These are phyloP conservation scores for Dendrocopos noguchii DNA, from an alignment of 2,113 vertebrate species.

Conservation along the genomic window DNA sequence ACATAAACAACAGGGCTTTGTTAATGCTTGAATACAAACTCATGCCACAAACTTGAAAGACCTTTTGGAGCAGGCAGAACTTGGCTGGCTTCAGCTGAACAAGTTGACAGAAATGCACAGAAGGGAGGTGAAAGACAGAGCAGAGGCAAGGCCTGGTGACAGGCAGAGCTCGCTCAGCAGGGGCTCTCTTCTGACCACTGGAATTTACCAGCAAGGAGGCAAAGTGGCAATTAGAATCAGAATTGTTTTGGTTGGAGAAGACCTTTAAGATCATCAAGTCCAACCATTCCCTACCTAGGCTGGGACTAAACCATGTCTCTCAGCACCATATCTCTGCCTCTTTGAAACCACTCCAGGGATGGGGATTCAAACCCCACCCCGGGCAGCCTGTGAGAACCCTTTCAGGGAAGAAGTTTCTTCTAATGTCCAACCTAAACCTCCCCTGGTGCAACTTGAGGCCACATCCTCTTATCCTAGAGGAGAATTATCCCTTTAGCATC, in stretches of 20 bases:
- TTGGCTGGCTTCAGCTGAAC: neutral
- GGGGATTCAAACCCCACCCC: too few relatives aligned
- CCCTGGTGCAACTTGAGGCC: too few relatives aligned
- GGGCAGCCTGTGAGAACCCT: too few relatives aligned
- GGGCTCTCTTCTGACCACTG: neutral
- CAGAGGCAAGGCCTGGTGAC: neutral
- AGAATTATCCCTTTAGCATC: neutral
- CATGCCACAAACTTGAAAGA: neutral
- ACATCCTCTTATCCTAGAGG: too few relatives aligned
- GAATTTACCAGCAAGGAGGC: neutral
- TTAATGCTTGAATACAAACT: conserved; percentile 13
- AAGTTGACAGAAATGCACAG: neutral
- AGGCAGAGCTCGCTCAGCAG: neutral
- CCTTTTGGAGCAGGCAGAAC: neutral
- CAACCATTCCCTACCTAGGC: too few relatives aligned
- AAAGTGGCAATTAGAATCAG: neutral
- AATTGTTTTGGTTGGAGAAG: too few relatives aligned
- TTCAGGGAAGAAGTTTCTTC: too few relatives aligned
- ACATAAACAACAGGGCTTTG: conserved; percentile 28
- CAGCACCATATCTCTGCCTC: too few relatives aligned
- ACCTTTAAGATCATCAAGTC: too few relatives aligned
- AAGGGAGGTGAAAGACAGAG: neutral
- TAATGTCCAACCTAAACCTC: too few relatives aligned
- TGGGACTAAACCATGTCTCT: too few relatives aligned
- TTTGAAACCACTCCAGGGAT: too few relatives aligned